phyloP scores from a whole-genome alignment of 2,888 invertebrate genomes.

The Caenorhabditis uteleia region DNA sequence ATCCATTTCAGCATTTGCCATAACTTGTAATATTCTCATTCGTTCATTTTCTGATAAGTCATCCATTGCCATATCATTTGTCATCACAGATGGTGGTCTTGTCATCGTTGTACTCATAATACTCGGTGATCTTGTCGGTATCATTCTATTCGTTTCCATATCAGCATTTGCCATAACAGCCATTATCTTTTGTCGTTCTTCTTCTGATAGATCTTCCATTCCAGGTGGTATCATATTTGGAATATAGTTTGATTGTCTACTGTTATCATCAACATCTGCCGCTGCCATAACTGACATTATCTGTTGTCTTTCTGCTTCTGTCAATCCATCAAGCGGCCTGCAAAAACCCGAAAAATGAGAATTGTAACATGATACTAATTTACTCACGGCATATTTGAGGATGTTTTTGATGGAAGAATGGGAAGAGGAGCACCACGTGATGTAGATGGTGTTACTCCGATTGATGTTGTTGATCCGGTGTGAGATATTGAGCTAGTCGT shows the following conservation, averaged over 20 bases:
- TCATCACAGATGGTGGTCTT: conserved; percentile 1
- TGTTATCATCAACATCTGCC: conserved; percentile 72
- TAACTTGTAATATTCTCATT: conserved; percentile 75
- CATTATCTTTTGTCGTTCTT: conserved; percentile 75
- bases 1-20: conserved; percentile 70
- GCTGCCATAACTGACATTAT: conserved; percentile 76
- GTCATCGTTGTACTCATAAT: background rate
- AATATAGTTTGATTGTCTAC: background rate
- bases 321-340: conserved; percentile 70
- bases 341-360: conserved; percentile 29
- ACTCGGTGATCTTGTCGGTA: conserved; percentile 27
- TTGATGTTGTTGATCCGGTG: too few species aligned
- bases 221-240: conserved; percentile 3
- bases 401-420: conserved; percentile 6
- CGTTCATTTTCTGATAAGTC: conserved; percentile 75
- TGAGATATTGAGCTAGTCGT: too few species aligned
- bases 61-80: conserved; percentile 57
- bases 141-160: conserved; percentile 50
- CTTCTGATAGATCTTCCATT: conserved; percentile 73
- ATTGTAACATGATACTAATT: conserved; percentile 2
- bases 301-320: conserved; percentile 75
- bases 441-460: too few species aligned
- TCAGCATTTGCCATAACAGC: conserved; percentile 77
- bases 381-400: conserved; percentile 30
- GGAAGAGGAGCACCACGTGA: conserved; percentile 2